These are phyloP conservation scores for Tenthredo notha DNA, from an alignment of 2,888 invertebrate species.

Conservation along the genomic window DNA sequence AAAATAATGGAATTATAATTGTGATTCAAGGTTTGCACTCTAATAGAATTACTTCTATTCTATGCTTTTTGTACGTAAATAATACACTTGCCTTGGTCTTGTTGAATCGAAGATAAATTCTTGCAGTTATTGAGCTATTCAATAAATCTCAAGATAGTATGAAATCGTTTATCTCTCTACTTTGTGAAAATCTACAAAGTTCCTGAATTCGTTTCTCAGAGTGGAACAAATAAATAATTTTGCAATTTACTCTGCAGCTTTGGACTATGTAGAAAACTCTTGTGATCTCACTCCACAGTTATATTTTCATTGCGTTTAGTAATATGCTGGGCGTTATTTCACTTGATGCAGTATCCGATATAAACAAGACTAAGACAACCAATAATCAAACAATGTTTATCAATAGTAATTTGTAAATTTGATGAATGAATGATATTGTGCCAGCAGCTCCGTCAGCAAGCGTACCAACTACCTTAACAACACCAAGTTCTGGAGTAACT, in stretches of 20 bases:
- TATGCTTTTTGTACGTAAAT: not conserved
- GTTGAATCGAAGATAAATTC: not conserved
- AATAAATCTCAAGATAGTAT: not conserved
- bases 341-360: not conserved
- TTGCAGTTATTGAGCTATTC: not conserved
- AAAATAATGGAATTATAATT: constrained; percentile 31
- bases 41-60: constrained; percentile 15
- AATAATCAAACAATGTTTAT: constrained; percentile 10
- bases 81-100: constrained; percentile 29
- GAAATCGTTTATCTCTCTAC: not conserved
- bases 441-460: constrained; percentile 73
- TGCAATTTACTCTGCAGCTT: not conserved
- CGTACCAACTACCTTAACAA: constrained; percentile 64
- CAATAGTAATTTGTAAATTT: constrained; percentile 43
- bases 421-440: constrained; percentile 68
- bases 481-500: constrained; percentile 75
- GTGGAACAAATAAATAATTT: not conserved
- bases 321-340: not conserved
- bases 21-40: constrained; percentile 29
- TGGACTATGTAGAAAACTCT: not conserved
- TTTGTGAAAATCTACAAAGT: not conserved
- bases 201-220: not conserved
- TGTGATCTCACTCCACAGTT: not conserved
- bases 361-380: constrained; percentile 5
- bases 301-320: not conserved